Conservation (phyloP, 35 echinoderm and acorn worm genomes). For the Apostichopus californicus region DNA sequence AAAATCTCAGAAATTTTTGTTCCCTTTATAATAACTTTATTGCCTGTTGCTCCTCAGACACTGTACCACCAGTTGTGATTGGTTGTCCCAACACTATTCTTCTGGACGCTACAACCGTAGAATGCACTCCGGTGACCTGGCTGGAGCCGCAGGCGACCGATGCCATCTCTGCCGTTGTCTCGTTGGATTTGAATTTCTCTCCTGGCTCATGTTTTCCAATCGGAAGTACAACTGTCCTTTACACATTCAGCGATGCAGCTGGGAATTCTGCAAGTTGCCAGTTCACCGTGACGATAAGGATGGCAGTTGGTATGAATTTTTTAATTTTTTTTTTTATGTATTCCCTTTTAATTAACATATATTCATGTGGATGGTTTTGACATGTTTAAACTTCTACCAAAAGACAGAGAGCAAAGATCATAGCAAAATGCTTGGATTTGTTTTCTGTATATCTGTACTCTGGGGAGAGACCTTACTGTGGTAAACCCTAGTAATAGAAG, state of each 20-base stretch:
- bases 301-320: neutral
- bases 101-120: neutral
- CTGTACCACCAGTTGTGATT: neutral
- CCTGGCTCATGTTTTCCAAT: constrained; percentile 35
- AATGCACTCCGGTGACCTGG: constrained; percentile 24
- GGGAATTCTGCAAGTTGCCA: constrained; percentile 8
- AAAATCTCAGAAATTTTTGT: no score
- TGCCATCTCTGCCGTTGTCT: neutral
- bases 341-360: no score
- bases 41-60: neutral
- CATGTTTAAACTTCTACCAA: no score
- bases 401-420: no score
- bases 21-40: no score
- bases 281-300: constrained; percentile 31
- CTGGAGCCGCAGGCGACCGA: constrained; percentile 37
- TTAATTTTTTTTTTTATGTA: neutral
- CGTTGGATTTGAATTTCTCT: neutral
- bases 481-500: no score
- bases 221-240: neutral
- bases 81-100: neutral
- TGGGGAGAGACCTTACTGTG: no score
- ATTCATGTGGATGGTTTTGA: no score
- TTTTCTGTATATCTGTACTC: no score
- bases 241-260: constrained; percentile 12
- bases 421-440: no score